Evolutionary conservation across 2,797 vertebrate genomes (phyloP).

Genomic region (Cynodonichthys magdalenae): DNA sequence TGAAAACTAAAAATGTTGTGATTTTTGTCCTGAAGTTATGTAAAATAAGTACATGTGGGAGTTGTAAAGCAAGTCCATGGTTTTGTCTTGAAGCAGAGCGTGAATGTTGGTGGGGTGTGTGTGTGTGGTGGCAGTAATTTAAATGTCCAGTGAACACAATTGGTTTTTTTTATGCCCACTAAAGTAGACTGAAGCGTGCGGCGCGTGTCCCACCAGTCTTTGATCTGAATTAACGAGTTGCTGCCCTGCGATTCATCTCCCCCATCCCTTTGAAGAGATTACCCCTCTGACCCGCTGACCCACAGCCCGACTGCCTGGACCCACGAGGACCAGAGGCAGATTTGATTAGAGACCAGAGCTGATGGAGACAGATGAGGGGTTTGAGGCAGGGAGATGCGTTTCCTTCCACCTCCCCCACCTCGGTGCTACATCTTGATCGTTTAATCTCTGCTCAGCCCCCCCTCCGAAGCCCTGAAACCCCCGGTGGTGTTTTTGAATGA

Average conservation of each 20-base stretch:
- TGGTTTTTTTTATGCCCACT: too few species aligned
- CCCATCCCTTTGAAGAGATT: slow-evolving; percentile 50
- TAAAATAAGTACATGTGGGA: too few species aligned
- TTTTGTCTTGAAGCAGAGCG: too few species aligned
- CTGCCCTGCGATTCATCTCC: slow-evolving; percentile 38
- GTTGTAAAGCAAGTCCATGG: too few species aligned
- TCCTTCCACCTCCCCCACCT: slow-evolving; percentile 12
- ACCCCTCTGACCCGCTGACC: slow-evolving; percentile 55
- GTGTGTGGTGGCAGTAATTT: too few species aligned
- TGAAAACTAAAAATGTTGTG: too few species aligned
- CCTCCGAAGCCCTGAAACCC: not conserved
- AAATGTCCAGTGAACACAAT: too few species aligned
- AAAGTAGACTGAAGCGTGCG: slow-evolving; percentile 1
- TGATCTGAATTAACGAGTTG: slow-evolving; percentile 25
- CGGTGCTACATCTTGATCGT: slow-evolving; percentile 3
- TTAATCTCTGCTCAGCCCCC: slow-evolving; percentile 12
- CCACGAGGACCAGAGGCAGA: slow-evolving; percentile 9
- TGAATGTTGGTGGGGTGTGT: too few species aligned
- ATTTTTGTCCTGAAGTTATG: too few species aligned
- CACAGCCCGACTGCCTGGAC: slow-evolving; percentile 19
- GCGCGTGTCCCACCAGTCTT: not conserved
- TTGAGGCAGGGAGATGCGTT: slow-evolving; percentile 15
- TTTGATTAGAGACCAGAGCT: slow-evolving; percentile 35
- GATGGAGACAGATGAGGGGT: slow-evolving; percentile 9
- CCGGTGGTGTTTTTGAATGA: slow-evolving; percentile 7